phyloP scores from a whole-genome alignment of 2,113 vertebrate genomes.

The Rhombomys opimus region DNA sequence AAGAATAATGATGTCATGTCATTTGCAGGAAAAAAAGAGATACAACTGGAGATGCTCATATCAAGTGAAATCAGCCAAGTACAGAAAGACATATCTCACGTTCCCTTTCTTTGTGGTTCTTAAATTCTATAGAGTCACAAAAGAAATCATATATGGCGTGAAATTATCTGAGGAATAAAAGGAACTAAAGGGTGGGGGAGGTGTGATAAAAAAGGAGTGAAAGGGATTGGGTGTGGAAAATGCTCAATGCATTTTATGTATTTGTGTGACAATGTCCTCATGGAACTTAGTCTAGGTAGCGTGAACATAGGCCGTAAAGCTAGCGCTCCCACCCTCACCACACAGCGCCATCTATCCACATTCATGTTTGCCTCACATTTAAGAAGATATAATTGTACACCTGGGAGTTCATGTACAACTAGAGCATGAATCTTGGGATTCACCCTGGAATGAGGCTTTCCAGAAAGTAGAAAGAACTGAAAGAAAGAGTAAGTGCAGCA shows the following conservation, averaged over 20 bases:
- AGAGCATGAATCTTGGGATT: neutral
- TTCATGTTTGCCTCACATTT: neutral
- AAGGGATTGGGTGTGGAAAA: neutral
- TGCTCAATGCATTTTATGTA: neutral
- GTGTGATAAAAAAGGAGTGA: neutral
- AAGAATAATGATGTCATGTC: neutral
- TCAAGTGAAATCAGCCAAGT: neutral
- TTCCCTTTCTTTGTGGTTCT: neutral
- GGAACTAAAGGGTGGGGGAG: neutral
- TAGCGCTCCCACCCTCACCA: neutral
- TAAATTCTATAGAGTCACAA: neutral
- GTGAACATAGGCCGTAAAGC: too few relatives aligned
- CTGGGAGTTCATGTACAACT: neutral
- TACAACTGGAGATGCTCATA: neutral
- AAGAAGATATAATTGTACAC: neutral
- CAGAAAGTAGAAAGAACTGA: neutral
- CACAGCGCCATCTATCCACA: neutral
- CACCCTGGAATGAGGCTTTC: neutral
- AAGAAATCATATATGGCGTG: neutral
- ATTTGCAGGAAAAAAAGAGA: neutral
- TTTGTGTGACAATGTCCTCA: neutral
- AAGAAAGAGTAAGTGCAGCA: neutral
- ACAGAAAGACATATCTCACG: neutral
- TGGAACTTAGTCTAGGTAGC: neutral
- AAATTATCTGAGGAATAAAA: neutral